Conservation (phyloP, 2,888 invertebrate species). For the Dasypolia templi region DNA sequence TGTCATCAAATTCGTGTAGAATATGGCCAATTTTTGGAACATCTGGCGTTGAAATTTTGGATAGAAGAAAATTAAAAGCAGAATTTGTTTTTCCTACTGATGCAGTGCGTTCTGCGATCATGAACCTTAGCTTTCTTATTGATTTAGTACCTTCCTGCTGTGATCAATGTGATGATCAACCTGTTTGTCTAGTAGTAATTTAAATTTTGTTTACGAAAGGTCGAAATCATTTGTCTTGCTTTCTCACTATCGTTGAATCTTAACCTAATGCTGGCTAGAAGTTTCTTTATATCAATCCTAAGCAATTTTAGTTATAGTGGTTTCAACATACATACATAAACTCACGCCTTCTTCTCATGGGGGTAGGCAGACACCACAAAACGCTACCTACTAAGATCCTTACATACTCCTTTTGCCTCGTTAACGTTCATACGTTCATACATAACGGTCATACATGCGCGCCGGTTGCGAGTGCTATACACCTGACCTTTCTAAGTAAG, state of each 20-base stretch:
- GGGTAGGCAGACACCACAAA: no score
- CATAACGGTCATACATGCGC: no score
- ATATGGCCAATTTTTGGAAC: constrained; percentile 34
- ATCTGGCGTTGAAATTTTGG: constrained; percentile 11
- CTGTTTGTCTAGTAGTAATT: not conserved
- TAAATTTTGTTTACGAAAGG: not conserved
- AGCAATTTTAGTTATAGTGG: not conserved
- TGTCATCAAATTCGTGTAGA: constrained; percentile 47
- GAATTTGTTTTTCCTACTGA: not conserved
- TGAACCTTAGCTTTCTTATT: not conserved
- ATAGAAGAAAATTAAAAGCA: not conserved
- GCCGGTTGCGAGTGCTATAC: no score
- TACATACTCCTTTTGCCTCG: no score
- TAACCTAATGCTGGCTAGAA: not conserved
- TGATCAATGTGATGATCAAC: not conserved
- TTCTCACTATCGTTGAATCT: not conserved
- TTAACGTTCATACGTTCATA: no score
- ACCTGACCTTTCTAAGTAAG: no score
- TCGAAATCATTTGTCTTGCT: not conserved
- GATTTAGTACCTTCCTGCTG: not conserved
- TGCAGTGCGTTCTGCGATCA: not conserved
- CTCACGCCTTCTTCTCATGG: no score
- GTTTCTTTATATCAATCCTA: not conserved
- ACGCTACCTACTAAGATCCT: no score
- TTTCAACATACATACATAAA: no score